A percentile compares a stretch with the other conserved stretches of the same genome.
Conservation (phyloP, 1,140 invertebrate species). For the Drosophila trapezifrons region DNA sequence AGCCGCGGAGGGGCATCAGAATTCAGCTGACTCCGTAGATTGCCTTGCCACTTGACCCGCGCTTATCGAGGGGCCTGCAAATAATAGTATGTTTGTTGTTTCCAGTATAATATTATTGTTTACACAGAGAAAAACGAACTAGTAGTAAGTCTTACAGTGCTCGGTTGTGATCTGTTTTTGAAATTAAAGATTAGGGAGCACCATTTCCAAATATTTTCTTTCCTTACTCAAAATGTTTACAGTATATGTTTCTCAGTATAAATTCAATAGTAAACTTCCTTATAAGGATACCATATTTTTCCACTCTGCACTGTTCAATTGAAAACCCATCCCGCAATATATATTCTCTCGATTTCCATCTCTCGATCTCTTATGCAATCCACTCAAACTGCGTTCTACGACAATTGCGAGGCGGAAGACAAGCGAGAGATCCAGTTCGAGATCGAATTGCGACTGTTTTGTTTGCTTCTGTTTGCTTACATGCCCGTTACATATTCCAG, state of each 20-base stretch:
- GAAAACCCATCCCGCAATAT: conserved; percentile 7
- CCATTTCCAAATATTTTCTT: too few species aligned
- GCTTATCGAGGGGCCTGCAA: conserved; percentile 8
- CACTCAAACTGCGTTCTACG: conserved; percentile 32
- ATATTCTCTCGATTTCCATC: not conserved
- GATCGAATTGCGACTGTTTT: conserved; percentile 40
- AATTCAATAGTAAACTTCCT: too few species aligned
- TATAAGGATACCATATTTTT: not conserved
- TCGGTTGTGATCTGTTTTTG: too few species aligned
- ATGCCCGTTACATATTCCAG: conserved; percentile 16
- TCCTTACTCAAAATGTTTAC: too few species aligned
- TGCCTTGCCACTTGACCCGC: conserved; percentile 32
- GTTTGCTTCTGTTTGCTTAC: conserved; percentile 28
- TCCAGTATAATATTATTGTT: not conserved
- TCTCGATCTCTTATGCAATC: conserved; percentile 35
- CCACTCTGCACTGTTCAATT: conserved; percentile 4
- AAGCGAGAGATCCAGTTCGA: conserved; percentile 31
- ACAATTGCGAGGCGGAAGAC: conserved; percentile 49
- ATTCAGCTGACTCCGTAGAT: conserved; percentile 3
- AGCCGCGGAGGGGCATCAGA: not conserved
- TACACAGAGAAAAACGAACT: conserved; percentile 1
- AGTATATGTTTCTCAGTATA: too few species aligned
- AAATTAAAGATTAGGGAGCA: too few species aligned
- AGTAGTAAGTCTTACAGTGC: too few species aligned
- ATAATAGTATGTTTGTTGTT: conserved; percentile 6